Evolutionary conservation across 2,113 vertebrate species (phyloP), one percentile per base, ranked within the genome.

Genomic region (Xiphias gladius): DNA sequence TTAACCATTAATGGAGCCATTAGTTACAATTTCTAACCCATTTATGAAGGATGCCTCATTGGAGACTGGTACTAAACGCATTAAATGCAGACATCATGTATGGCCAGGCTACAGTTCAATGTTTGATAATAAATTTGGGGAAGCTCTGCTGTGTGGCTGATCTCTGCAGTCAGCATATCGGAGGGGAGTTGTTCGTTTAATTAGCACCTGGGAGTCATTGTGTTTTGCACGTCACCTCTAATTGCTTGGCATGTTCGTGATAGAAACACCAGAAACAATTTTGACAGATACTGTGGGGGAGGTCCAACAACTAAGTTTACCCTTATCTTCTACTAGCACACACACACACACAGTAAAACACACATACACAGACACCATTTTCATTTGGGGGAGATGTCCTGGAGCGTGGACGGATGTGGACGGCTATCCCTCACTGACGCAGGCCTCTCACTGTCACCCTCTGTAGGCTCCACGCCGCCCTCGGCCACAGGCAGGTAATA

Each of bases 401-500:
- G 93, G 83, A 95, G 95, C 93, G 63, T 91, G 92, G 91, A 93
- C 90, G 85, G 93, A 90, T 89, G 86, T 92, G 91, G 94, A 95
- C 86, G 89, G 91, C 94, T 94, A 95, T 96, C 95, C 91, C 94
- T 96, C 95, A 96, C 93, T 87, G 90, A 80, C 74, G 82, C 84
- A 66, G 85, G 46, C 83, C 92, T 94, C 90, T 91, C 91, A 89
- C 91, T 94, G 90, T 89, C 94, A 93, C 92, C 93, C 89, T 89
- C 90, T 89, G 89, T 86, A 71, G 94, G 87, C 86, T 85, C 81
- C 80, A 79, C 32, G 69, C 87, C 43, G 86, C 95, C 96, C 88
- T 83, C 70, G 88, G 95, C 95, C 92, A 93, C 93, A 73, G 87
- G 87, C 93, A 94, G 95, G 94, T 95, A 96, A 96, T 95, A 94